Base-by-base conservation (phyloP, 2,797 vertebrate genomes). In the Siniperca scherzeri region DNA sequence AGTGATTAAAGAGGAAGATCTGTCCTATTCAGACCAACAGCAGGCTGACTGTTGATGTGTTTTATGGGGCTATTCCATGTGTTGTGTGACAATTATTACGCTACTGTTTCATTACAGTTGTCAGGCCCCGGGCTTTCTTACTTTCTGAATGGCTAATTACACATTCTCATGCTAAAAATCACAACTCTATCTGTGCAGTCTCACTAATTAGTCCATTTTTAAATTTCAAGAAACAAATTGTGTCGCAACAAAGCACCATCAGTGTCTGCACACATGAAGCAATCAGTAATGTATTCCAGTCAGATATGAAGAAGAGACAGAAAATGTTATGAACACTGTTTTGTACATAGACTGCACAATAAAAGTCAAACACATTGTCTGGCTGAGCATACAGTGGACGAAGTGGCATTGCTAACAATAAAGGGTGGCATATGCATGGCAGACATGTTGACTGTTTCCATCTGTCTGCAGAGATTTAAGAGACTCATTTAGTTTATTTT, bases 141-240 rank as follows among this genome's bases (percentile, higher is more conserved):
- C 60, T 69, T 11, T 72, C 57, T n/a, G 7, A 86, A 25, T 33
- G 42, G 57, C 62, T 80, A 82, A 81, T 85, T 84, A 59, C 67
- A 79, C 65, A 81, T 83, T 74, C 60, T 76, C 55, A 42, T 25
- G 56, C 57, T 67, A 76, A 82, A 68, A 84, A 77, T 82, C 53
- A 82, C 57, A 13, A 42, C 16, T 74, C 74, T 40, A 60, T 78
- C 70, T 46, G 46, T 42, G 42, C 48, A 16, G 33, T 64, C 67
- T 21, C 11, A 13, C 66, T 80, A 77, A 90, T 90, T 74, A 87
- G 68, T 76, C 25, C 3, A 38, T 80, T 83, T 80, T 70, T 56
- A 11, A 22, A 67, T 74, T 59, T 56, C 42, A 14, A 52, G 42
- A 67, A 80, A 72, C 73, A 42, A 60, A 38, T 60, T 50, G 56